A percentile compares a stretch with the other conserved stretches of the same genome.
Conservation (phyloP, 2,797 vertebrate species). For the Neolamprologus multifasciatus region DNA sequence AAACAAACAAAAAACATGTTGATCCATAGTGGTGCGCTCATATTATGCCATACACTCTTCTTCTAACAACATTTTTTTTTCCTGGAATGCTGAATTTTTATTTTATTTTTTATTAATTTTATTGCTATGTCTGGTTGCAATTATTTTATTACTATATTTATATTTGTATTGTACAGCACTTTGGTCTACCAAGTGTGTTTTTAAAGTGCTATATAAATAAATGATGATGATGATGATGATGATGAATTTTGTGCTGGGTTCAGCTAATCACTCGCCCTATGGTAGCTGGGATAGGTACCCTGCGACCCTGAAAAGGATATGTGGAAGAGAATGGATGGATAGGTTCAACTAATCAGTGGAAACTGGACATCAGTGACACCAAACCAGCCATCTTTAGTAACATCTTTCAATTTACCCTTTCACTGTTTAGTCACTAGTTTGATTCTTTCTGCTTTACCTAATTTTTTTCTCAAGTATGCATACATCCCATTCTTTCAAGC, state of each 20-base stretch:
- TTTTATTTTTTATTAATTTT: background rate
- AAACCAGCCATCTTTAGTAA: constrained; percentile 1
- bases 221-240: background rate
- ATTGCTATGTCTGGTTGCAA: background rate
- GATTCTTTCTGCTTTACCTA: constrained; percentile 29
- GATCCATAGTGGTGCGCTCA: background rate
- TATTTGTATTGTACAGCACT: background rate
- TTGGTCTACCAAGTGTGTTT: background rate
- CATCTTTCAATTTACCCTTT: background rate
- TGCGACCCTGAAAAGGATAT: background rate
- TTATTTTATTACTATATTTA: background rate
- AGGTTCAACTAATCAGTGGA: background rate
- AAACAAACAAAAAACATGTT: background rate
- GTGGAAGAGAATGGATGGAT: background rate
- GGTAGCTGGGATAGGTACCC: background rate
- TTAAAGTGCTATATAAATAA: background rate
- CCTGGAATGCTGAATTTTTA: background rate
- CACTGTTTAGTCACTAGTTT: constrained; percentile 35
- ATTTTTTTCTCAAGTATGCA: background rate
- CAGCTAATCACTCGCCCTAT: background rate
- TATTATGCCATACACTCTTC: background rate
- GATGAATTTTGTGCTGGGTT: background rate
- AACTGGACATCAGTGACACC: background rate
- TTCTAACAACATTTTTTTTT: background rate
- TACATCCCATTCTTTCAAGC: background rate